phyloP scores from a whole-genome alignment of 2,113 vertebrate species.

The Danionella cerebrum region DNA sequence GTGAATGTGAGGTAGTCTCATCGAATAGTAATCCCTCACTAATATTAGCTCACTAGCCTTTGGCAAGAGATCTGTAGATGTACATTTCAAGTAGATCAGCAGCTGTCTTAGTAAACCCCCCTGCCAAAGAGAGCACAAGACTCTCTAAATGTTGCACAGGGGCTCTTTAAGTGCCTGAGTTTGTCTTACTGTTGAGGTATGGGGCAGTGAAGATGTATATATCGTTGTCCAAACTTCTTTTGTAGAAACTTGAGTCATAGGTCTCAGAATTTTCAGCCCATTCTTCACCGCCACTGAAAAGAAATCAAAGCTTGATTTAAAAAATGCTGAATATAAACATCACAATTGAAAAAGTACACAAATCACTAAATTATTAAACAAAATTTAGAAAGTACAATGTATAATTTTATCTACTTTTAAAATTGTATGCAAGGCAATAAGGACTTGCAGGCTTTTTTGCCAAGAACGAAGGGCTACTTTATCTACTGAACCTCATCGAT shows the following conservation, averaged over 20 bases:
- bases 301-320: neutral
- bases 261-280: conserved; percentile 91
- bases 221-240: conserved; percentile 91
- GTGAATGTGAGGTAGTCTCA: conserved; percentile 31
- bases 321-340: too few species aligned
- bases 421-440: too few species aligned
- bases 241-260: conserved; percentile 96
- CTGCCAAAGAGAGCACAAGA: conserved; percentile 21
- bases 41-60: conserved; percentile 24
- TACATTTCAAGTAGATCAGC: conserved; percentile 21
- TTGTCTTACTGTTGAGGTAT: conserved; percentile 83
- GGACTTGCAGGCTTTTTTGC: too few species aligned
- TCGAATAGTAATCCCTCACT: conserved; percentile 25
- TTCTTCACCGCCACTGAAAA: conserved; percentile 75
- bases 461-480: too few species aligned
- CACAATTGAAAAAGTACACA: neutral
- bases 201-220: conserved; percentile 96
- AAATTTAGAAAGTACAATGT: too few species aligned
- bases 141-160: neutral
- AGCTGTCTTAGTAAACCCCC: conserved; percentile 26
- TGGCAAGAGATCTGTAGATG: conserved; percentile 22
- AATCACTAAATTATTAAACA: neutral
- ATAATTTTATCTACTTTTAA: too few species aligned
- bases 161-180: neutral
- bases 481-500: too few species aligned